These are phyloP conservation scores for Gracilinanus agilis DNA, from an alignment of 2,113 vertebrate genomes.

Conservation along the genomic window DNA sequence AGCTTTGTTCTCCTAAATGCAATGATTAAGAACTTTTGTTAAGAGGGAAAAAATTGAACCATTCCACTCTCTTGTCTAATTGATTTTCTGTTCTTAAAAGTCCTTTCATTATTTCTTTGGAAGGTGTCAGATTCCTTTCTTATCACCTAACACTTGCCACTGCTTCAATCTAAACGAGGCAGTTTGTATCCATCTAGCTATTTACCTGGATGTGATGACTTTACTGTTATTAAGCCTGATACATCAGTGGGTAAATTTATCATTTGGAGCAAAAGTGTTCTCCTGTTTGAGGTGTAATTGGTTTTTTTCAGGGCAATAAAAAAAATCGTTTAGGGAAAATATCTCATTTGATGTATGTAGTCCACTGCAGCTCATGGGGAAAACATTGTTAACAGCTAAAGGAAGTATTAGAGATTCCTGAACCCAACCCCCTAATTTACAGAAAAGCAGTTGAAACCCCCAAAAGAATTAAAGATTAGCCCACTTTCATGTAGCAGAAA, in stretches of 20 bases:
- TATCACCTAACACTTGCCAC: not conserved
- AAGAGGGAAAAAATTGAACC: slow-evolving; percentile 6
- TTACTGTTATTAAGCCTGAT: slow-evolving; percentile 23
- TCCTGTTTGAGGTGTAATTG: not conserved
- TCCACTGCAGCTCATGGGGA: not conserved
- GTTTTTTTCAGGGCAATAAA: slow-evolving; percentile 2
- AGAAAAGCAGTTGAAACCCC: not conserved
- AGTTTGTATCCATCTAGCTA: slow-evolving; percentile 18
- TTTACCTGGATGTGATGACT: slow-evolving; percentile 5
- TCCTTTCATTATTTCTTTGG: slow-evolving; percentile 7
- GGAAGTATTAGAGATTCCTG: not conserved
- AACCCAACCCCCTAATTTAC: not conserved
- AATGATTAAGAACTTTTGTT: slow-evolving; percentile 24
- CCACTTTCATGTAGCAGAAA: not conserved
- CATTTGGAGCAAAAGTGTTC: not conserved
- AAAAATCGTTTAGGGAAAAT: not conserved
- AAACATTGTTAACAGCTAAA: not conserved
- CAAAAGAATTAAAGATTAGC: not conserved
- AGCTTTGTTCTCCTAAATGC: slow-evolving; percentile 36
- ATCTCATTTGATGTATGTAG: slow-evolving; percentile 1
- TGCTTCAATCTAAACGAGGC: not conserved
- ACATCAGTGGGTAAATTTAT: slow-evolving; percentile 7
- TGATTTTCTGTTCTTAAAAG: slow-evolving; percentile 18
- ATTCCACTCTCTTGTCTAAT: not conserved
- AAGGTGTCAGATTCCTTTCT: slow-evolving; percentile 34